Conservation (phyloP, 2,113 vertebrate species). For the Scalopus aquaticus region DNA sequence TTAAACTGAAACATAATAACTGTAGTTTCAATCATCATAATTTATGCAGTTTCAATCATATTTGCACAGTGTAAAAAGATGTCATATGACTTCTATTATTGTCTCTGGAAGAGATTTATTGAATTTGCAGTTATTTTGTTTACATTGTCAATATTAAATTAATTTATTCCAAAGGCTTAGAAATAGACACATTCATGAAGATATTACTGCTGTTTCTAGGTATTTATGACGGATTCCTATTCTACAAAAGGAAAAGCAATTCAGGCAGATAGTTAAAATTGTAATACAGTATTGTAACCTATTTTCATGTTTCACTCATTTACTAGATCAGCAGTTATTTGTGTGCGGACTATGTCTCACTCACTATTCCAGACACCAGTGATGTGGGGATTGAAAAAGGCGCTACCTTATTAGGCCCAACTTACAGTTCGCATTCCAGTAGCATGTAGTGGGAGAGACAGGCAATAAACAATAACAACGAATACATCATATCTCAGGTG, state of each 20-base stretch:
- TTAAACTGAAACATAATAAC: background rate
- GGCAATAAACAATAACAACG: background rate
- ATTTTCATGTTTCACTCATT: background rate
- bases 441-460: background rate
- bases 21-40: background rate
- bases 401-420: too few species aligned
- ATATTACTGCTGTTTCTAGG: conserved; percentile 21
- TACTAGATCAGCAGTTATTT: background rate
- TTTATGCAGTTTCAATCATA: background rate
- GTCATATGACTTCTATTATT: background rate
- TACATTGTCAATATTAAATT: background rate
- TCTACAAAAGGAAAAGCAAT: conserved; percentile 28
- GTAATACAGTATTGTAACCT: background rate
- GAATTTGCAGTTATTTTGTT: conserved; percentile 34
- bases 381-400: background rate
- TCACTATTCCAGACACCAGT: background rate
- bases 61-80: background rate
- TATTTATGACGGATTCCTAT: background rate
- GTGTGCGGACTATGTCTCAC: background rate
- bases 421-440: background rate
- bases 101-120: conserved; percentile 44
- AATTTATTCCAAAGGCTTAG: conserved; percentile 34
- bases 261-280: background rate
- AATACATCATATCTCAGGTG: background rate
- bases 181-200: conserved; percentile 12